A percentile compares a stretch with the other conserved stretches of the same genome.
Conservation (phyloP, 2,797 vertebrate genomes). For the Mormyrus hasselquistii region DNA sequence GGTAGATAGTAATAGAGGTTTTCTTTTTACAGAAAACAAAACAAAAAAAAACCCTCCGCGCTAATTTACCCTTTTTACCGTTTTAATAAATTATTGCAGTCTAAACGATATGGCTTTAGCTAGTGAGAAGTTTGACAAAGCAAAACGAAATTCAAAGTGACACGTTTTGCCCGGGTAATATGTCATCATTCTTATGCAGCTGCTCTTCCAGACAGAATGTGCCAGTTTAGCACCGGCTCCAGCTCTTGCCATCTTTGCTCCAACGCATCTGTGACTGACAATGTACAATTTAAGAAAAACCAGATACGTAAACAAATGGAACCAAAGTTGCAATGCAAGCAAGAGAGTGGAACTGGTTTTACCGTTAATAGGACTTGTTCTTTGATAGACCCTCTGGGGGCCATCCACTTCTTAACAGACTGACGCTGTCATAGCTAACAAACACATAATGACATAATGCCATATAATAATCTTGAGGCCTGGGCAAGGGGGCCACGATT, state of each 20-base stretch:
- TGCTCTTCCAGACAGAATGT: background rate
- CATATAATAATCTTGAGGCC: background rate
- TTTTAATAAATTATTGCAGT: constrained; percentile 82
- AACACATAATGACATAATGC: background rate
- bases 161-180: background rate
- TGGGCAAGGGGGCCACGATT: background rate
- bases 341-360: background rate
- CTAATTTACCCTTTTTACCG: constrained; percentile 43
- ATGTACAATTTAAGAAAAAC: background rate
- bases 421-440: background rate
- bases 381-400: background rate
- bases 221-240: background rate
- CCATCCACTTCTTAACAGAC: background rate
- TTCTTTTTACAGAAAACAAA: constrained; percentile 47
- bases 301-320: background rate
- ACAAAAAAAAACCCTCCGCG: constrained; percentile 38
- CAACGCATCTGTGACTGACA: background rate
- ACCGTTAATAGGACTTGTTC: background rate
- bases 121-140: constrained; percentile 75
- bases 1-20: constrained; percentile 27
- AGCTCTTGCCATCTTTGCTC: constrained; percentile 7
- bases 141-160: constrained; percentile 50
- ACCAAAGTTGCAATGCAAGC: background rate
- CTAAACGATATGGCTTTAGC: constrained; percentile 98
- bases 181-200: constrained; percentile 23